Percentiles rank a stretch among this genome's conserved stretches.
These are phyloP conservation scores for Volucella zonaria DNA, from an alignment of 2,888 invertebrate species.

Conservation along the genomic window DNA sequence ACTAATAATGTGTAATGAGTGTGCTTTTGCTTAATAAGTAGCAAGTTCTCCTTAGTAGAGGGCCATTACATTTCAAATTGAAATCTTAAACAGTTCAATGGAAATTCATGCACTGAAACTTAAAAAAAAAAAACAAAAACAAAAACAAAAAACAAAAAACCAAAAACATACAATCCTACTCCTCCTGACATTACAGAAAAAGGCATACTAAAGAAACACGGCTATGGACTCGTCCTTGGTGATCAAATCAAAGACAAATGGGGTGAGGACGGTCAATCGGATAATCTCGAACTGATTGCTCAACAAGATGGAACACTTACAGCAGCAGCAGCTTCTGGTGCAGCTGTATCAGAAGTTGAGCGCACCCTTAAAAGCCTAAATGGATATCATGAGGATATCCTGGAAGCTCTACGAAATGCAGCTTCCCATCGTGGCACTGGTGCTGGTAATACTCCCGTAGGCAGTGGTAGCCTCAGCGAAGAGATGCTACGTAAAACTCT, in stretches of 20 bases:
- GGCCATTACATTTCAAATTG: conserved; percentile 23
- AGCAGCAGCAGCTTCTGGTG: conserved; percentile 84
- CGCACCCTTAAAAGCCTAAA: conserved; percentile 94
- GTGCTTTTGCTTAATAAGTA: conserved; percentile 56
- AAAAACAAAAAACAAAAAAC: conserved; percentile 14
- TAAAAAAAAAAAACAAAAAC: not conserved
- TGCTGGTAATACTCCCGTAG: conserved; percentile 85
- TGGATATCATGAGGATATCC: conserved; percentile 95
- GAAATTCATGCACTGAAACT: conserved; percentile 65
- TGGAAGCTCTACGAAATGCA: conserved; percentile 94
- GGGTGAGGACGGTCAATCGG: conserved; percentile 89
- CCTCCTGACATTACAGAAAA: conserved; percentile 86
- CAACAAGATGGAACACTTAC: conserved; percentile 88
- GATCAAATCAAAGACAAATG: conserved; percentile 89
- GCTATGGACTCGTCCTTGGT: conserved; percentile 89
- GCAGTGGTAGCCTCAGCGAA: conserved; percentile 87
- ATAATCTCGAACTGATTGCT: conserved; percentile 87
- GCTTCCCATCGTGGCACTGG: conserved; percentile 88
- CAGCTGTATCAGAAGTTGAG: conserved; percentile 90
- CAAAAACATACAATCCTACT: conserved; percentile 79
- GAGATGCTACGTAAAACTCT: conserved; percentile 88
- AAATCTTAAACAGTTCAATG: conserved; percentile 41
- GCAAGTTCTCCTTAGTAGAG: conserved; percentile 49
- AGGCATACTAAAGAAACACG: conserved; percentile 94
- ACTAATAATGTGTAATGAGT: conserved; percentile 41